Base-by-base conservation (phyloP, 2,888 invertebrate species). In the Abrostola tripartita region DNA sequence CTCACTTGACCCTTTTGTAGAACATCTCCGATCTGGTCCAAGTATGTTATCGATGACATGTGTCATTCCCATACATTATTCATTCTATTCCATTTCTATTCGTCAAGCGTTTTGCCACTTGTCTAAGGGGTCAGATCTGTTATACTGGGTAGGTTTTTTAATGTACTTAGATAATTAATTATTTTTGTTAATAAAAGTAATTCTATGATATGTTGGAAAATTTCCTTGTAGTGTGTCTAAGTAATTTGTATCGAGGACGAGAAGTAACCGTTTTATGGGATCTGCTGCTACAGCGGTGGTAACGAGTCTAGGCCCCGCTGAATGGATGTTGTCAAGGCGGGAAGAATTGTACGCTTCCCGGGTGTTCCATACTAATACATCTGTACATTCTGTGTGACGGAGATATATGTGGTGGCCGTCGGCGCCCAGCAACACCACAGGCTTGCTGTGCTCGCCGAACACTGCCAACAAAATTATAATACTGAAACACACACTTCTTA, bases 241-340 rank as follows among this genome's bases (percentile, higher is more conserved):
- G 84, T 96, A 96, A 79, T 96, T 96, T 9, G 96, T 95, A 79
- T 96, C 96, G 4, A 96, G 87, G 12, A 96, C 91, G 38, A 96
- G 86, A 79, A 96, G 93, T 36, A 92, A 83, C 60, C 91, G 92
- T 68, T 95, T 92, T 61, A 92, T 89, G 65, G 92, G 91, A 69
- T 96, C 96, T 0, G 95, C 90, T 11, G 95, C 85, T 0, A 95
- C 96, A 6, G 96, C 95, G 0, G 96, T 96, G 5, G 96, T 92
- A 37, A 95, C 84, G 40, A 95, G 86, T 63, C 94, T 91, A 0
- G 91, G 90, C 0, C 92, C 92, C 0, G 95, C 93, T 35, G 93
- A 94, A 74, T 96, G 95, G 5, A 96, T 94, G 68, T 92, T 86
- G 38, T 89, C 78, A 66, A 96, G 92, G 65, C 89, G 91, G 0